phyloP scores from a whole-genome alignment of 2,888 invertebrate genomes.

The Sphecodes monilicornis region DNA sequence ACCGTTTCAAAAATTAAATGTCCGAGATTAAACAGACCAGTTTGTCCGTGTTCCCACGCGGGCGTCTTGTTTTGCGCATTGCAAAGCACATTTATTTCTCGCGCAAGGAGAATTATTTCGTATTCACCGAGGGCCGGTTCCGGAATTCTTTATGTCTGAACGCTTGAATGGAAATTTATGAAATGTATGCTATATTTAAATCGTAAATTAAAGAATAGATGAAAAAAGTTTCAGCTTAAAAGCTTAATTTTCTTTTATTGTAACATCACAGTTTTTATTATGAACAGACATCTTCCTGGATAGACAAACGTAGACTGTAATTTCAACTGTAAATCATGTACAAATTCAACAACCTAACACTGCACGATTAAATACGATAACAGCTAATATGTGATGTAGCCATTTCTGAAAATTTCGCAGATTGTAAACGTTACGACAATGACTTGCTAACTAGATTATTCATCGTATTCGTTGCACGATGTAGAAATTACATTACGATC shows the following conservation, averaged over 20 bases:
- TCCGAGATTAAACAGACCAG: neutral
- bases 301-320: too few relatives aligned
- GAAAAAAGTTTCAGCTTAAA: too few relatives aligned
- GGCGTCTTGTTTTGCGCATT: neutral
- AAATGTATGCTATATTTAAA: too few relatives aligned
- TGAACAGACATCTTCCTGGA: too few relatives aligned
- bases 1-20: constrained; percentile 9
- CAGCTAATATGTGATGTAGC: neutral
- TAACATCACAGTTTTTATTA: too few relatives aligned
- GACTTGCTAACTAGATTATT: neutral
- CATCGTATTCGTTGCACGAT: neutral
- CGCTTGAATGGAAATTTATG: neutral
- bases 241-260: too few relatives aligned
- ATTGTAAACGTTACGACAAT: neutral
- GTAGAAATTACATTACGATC: neutral
- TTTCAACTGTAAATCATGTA: too few relatives aligned
- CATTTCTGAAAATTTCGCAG: neutral
- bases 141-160: neutral
- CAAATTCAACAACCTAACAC: too few relatives aligned
- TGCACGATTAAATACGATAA: too few relatives aligned
- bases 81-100: neutral
- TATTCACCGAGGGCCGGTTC: neutral
- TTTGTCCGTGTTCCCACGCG: neutral
- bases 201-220: too few relatives aligned
- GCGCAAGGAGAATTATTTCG: neutral